Evolutionary conservation across 2,797 vertebrate species (phyloP).

Genomic region (Diceros bicornis): DNA sequence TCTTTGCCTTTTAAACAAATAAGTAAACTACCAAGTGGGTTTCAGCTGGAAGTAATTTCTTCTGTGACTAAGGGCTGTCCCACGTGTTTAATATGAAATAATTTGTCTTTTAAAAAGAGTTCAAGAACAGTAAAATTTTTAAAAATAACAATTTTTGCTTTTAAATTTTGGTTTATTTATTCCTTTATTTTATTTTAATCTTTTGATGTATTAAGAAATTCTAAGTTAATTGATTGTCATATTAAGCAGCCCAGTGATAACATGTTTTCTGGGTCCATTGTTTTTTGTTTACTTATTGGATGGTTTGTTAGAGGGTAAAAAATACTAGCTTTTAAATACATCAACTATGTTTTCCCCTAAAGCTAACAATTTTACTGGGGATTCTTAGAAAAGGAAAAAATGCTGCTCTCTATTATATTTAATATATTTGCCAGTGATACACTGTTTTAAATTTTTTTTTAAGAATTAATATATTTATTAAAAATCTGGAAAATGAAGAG

Average conservation of each 20-base stretch:
- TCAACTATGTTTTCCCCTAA: not conserved
- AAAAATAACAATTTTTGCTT: not conserved
- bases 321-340: not conserved
- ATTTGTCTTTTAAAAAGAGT: not conserved
- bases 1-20: conserved; percentile 28
- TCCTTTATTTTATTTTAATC: not conserved
- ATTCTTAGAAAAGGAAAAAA: not conserved
- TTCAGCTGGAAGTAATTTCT: not conserved
- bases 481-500: not conserved
- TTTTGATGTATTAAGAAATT: not conserved
- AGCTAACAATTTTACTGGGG: not conserved
- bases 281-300: not conserved
- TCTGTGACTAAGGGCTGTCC: not conserved
- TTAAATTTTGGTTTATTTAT: not conserved
- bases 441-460: not conserved
- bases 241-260: not conserved
- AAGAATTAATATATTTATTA: not conserved
- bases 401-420: not conserved
- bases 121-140: not conserved
- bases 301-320: not conserved
- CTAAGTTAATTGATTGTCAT: not conserved
- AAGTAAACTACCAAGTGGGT: not conserved
- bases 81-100: not conserved
- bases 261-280: not conserved
- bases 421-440: not conserved